Evolutionary conservation across 2,888 invertebrate species (phyloP).

Genomic region (Cotesia congregata): DNA sequence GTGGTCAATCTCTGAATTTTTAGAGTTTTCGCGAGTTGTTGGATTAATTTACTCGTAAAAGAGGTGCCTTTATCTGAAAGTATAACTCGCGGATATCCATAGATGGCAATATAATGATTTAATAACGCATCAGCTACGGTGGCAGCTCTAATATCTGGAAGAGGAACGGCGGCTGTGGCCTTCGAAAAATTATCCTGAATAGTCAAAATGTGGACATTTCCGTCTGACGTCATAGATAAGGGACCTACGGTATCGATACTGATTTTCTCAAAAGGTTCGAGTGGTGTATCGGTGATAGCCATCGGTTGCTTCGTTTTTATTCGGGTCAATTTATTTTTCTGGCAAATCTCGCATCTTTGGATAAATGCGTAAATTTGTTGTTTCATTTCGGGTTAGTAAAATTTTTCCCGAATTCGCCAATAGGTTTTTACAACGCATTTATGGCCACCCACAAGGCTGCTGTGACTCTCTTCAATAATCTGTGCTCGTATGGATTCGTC

Average conservation of each 20-base stretch:
- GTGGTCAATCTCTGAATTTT: background rate
- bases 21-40: conserved; percentile 15
- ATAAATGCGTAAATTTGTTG: conserved; percentile 31
- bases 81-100: conserved; percentile 28
- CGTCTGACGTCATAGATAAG: conserved; percentile 26
- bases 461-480: conserved; percentile 42
- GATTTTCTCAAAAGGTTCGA: conserved; percentile 42
- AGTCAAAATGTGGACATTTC: conserved; percentile 35
- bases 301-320: conserved; percentile 42
- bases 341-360: conserved; percentile 36
- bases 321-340: conserved; percentile 39
- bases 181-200: conserved; percentile 37
- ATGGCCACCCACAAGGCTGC: conserved; percentile 46
- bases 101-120: conserved; percentile 17
- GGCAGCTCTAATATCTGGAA: conserved; percentile 23
- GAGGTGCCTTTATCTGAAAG: conserved; percentile 23
- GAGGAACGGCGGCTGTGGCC: conserved; percentile 20
- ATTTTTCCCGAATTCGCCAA: conserved; percentile 38
- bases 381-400: background rate
- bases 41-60: conserved; percentile 31
- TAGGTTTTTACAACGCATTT: conserved; percentile 47
- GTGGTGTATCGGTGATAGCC: conserved; percentile 40
- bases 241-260: conserved; percentile 43
- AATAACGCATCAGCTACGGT: conserved; percentile 28
- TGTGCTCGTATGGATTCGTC: background rate